Percentiles rank a stretch among this genome's conserved stretches.
Evolutionary conservation across 1,140 invertebrate genomes (phyloP).

Genomic region (Oedothorax gibbosus): DNA sequence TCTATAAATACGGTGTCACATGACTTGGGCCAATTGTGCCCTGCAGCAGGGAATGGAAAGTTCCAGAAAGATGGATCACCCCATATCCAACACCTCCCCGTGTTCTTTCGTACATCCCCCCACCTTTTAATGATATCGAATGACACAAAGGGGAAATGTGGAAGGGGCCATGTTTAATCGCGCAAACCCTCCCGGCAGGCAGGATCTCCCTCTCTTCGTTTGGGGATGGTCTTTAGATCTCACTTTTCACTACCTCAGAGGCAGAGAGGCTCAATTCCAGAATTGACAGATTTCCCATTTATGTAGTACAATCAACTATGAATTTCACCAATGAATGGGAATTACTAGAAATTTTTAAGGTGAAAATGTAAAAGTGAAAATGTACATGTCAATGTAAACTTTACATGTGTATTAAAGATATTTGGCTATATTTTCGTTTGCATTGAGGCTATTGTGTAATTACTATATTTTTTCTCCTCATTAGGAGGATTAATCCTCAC

Average conservation of each 20-base stretch:
- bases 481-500: too few species aligned
- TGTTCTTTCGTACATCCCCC: conserved; percentile 37
- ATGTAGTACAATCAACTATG: too few species aligned
- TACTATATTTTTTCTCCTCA: too few species aligned
- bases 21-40: background rate
- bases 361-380: too few species aligned
- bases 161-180: conserved; percentile 13
- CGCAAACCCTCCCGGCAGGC: background rate
- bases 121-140: conserved; percentile 55
- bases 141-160: conserved; percentile 43
- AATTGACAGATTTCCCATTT: too few species aligned
- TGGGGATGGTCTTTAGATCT: conserved; percentile 43
- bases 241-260: conserved; percentile 7
- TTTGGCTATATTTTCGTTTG: too few species aligned
- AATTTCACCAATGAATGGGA: too few species aligned
- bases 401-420: too few species aligned
- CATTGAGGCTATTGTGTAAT: too few species aligned
- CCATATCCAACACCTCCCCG: conserved; percentile 39
- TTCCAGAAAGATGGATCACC: conserved; percentile 47
- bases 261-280: background rate
- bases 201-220: background rate
- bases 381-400: too few species aligned
- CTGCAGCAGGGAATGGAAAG: background rate
- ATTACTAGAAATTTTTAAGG: too few species aligned
- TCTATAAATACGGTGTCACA: too few species aligned